A percentile compares a stretch with the other conserved stretches of the same genome.
Conservation (phyloP, 2,797 vertebrate species). For the Sphaeramia orbicularis region DNA sequence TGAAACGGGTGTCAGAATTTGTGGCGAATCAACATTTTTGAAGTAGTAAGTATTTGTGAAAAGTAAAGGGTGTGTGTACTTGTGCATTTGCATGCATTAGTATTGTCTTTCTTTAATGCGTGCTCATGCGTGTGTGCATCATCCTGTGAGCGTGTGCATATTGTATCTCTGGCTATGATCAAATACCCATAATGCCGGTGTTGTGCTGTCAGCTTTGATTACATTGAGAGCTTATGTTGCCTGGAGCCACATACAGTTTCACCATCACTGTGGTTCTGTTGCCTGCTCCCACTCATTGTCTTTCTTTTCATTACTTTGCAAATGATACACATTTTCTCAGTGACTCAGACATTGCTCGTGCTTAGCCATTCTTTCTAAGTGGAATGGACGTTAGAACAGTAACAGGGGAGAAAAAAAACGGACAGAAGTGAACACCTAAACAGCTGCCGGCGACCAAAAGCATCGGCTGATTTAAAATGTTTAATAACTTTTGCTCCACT, state of each 20-base stretch:
- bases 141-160: conserved; percentile 24
- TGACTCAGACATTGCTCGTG: conserved; percentile 32
- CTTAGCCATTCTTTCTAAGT: conserved; percentile 20
- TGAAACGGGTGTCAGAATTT: conserved; percentile 22
- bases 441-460: no score
- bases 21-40: conserved; percentile 47
- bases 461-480: no score
- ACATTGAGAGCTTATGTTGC: conserved; percentile 49
- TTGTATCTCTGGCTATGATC: conserved; percentile 58
- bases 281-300: conserved; percentile 51
- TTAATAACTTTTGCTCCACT: no score
- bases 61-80: conserved; percentile 10
- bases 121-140: background rate
- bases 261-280: conserved; percentile 49
- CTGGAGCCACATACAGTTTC: conserved; percentile 62
- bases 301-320: conserved; percentile 66
- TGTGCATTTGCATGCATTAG: conserved; percentile 6
- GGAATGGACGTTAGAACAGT: background rate
- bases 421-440: conserved; percentile 11
- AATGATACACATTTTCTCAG: conserved; percentile 48
- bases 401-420: conserved; percentile 3
- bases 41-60: conserved; percentile 14
- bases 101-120: conserved; percentile 9
- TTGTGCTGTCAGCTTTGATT: conserved; percentile 76
- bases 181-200: conserved; percentile 76